These are phyloP conservation scores for Zapus hudsonius DNA, from an alignment of 2,113 vertebrate species.

Conservation along the genomic window DNA sequence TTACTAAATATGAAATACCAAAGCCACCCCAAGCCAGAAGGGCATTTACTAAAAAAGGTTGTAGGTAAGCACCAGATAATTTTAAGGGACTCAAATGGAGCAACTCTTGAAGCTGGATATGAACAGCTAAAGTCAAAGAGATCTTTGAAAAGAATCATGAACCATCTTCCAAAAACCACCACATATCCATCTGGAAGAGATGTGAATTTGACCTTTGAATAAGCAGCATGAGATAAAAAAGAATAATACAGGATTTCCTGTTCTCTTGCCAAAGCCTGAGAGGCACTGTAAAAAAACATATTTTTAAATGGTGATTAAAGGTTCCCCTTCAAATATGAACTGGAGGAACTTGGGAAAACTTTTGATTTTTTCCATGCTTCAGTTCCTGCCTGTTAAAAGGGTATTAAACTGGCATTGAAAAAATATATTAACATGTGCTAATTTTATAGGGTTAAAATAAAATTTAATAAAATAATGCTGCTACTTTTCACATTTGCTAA, in stretches of 20 bases:
- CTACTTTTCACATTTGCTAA: conserved; percentile 15
- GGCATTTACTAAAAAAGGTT: conserved; percentile 70
- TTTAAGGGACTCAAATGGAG: conserved; percentile 50
- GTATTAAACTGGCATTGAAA: not conserved
- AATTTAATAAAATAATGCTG: conserved; percentile 31
- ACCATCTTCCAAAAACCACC: conserved; percentile 51
- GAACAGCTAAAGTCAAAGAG: conserved; percentile 47
- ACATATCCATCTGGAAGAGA: conserved; percentile 56
- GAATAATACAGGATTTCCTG: conserved; percentile 42
- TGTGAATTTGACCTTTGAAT: conserved; percentile 69
- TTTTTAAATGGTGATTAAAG: not conserved
- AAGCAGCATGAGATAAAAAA: conserved; percentile 50
- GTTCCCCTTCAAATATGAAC: not conserved
- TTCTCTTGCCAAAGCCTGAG: conserved; percentile 34
- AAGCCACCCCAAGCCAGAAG: conserved; percentile 60
- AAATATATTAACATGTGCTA: not conserved
- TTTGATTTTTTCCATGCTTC: not conserved
- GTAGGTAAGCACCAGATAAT: conserved; percentile 65
- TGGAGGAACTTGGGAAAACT: not conserved
- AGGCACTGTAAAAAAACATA: conserved; percentile 41
- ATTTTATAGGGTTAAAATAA: conserved; percentile 2
- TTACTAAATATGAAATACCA: conserved; percentile 77
- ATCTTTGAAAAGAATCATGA: conserved; percentile 59
- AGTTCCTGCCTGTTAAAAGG: not conserved
- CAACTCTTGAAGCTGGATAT: conserved; percentile 44